Evolutionary conservation across 2,797 vertebrate species (phyloP), one percentile per base, ranked within the genome.

Genomic region (Setipinna tenuifilis): DNA sequence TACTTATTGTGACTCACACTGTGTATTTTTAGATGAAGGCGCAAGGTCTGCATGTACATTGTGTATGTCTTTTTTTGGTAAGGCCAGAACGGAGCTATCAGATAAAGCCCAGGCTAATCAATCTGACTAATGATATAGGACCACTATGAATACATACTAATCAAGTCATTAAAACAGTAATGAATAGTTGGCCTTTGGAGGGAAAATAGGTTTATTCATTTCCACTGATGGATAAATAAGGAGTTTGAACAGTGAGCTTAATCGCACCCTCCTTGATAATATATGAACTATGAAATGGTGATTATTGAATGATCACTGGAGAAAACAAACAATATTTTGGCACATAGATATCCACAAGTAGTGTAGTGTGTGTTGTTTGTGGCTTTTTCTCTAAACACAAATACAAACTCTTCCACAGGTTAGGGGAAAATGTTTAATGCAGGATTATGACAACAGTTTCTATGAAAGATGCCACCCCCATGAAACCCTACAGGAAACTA

Each of bases 401-500:
- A 44, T 41, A 9, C 19, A 44, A n/a, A 5, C 2, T 54, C 50
- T 54, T 54, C 50, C 50, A 54, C 50, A 54, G 14, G 50, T 54
- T 59, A 59, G 14, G 58, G 3, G 58, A 59, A 31, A 44, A 78
- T 78, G 71, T 44, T 44, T 4, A 41, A 17, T 21, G 31, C 35
- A n/a, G 0, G 2, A 78, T 2, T 25, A 7, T 44, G 17, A 44
- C 5, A 35, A 31, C 28, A 16, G 17, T 86, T 86, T 23, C 54
- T 82, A 84, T 86, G 84, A 87, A 90, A 86, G 65, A 41, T 57
- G 46, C 59, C 35, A 82, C 65, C 68, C 17, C 71, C 59, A 87
- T 83, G n/a, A 86, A 85, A 83, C 75, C 80, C 68, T 81, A 86
- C 75, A 28, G 65, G 85, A 84, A 87, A 11, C 50, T 82, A 82